phyloP scores from a whole-genome alignment of 2,888 invertebrate genomes.

The Aspidapion aeneum region DNA sequence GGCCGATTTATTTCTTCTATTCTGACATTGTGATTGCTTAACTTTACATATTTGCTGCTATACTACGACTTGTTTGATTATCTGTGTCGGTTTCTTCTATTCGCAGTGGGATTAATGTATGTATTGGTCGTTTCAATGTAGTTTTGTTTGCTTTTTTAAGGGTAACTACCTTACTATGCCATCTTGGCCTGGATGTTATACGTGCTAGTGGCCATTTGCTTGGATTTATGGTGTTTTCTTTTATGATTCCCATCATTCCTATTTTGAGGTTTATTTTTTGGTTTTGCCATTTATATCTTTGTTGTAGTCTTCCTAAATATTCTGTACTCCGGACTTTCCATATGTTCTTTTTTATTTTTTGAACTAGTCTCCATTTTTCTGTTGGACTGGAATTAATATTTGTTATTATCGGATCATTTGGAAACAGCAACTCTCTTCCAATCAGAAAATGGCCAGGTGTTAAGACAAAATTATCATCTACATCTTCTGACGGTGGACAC shows the following conservation, averaged over 20 bases:
- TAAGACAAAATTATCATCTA: slow-evolving; percentile 3
- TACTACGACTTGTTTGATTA: background rate
- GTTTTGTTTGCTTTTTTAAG: background rate
- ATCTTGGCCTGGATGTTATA: background rate
- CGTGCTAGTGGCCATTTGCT: slow-evolving; percentile 4
- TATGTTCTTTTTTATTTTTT: slow-evolving; percentile 15
- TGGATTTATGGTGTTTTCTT: slow-evolving; percentile 2
- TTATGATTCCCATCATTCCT: background rate
- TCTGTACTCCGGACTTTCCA: slow-evolving; percentile 14
- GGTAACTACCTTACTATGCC: background rate
- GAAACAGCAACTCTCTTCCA: slow-evolving; percentile 3
- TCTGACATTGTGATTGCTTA: background rate
- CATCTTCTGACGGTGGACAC: background rate
- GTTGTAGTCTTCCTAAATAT: slow-evolving; percentile 7
- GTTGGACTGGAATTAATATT: slow-evolving; percentile 4
- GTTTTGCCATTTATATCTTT: slow-evolving; percentile 18
- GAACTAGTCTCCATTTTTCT: slow-evolving; percentile 7
- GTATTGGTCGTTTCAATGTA: background rate
- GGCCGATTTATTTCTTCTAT: background rate
- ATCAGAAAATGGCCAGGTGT: slow-evolving; percentile 17
- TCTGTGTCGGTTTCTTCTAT: background rate
- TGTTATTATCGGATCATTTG: slow-evolving; percentile 8
- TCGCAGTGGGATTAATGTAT: background rate
- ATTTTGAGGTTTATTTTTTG: background rate
- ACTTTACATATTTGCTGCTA: background rate